Conservation (phyloP, 2,797 vertebrate species). For the Liasis olivaceus region DNA sequence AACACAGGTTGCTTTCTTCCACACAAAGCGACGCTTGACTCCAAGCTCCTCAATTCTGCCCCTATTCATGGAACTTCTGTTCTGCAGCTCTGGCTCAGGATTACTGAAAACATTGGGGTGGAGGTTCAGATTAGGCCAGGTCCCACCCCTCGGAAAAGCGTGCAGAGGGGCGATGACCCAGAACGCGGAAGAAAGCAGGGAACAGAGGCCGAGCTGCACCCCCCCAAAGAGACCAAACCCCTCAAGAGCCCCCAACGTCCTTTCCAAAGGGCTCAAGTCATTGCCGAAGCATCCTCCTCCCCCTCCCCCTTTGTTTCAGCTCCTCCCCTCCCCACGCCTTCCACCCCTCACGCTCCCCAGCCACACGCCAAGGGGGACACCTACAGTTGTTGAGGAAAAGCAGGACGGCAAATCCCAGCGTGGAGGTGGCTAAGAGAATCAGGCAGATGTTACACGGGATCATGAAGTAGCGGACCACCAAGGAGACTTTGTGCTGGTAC, state of each 20-base stretch:
- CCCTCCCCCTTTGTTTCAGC: background rate
- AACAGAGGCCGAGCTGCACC: accelerated
- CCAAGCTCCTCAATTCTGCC: background rate
- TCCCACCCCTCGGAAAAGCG: background rate
- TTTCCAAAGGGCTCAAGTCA: background rate
- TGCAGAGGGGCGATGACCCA: background rate
- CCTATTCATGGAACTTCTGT: background rate
- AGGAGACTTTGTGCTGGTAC: slow-evolving; percentile 92
- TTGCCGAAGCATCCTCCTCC: accelerated
- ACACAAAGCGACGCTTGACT: background rate
- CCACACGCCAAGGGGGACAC: slow-evolving; percentile 60
- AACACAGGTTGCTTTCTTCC: background rate
- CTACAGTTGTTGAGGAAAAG: slow-evolving; percentile 98
- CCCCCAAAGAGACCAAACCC: background rate
- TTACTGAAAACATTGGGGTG: background rate
- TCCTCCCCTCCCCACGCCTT: background rate
- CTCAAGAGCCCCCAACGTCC: background rate
- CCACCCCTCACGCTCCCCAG: background rate
- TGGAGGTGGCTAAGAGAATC: slow-evolving; percentile 93
- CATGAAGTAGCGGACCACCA: slow-evolving; percentile 97
- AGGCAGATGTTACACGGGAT: slow-evolving; percentile 98
- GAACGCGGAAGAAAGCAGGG: background rate
- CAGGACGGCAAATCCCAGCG: slow-evolving; percentile 91
- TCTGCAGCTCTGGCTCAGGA: background rate
- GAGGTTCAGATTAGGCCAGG: background rate